Evolutionary conservation across 2,797 vertebrate genomes (phyloP), one percentile per base, ranked within the genome.

Genomic region (Epinephelus awoara): DNA sequence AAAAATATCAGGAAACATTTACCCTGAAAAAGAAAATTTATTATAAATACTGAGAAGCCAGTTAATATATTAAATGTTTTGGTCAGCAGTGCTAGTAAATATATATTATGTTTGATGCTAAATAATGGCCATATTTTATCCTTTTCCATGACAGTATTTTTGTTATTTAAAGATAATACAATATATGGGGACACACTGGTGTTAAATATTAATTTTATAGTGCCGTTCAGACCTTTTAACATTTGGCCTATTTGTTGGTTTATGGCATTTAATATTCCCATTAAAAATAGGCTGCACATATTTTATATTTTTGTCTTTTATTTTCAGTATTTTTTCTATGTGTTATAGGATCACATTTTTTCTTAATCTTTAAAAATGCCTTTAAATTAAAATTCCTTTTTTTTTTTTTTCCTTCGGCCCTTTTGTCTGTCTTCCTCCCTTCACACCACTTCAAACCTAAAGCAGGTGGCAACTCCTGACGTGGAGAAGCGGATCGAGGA

Each of bases 391-490:
- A 83, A 85, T 47, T 73, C n/a, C 79, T 75, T 62, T 76, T n/a
- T 29, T 76, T n/a, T 29, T 17, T 25, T 42, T 15, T n/a, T 18
- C 2, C 18, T 15, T 29, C 49, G 42, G 47, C 27, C 19, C 42
- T 40, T 51, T 21, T 52, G 25, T 8, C 50, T 55, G 8, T 62
- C 6, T 25, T 29, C 1, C 44, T 40, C 49, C 51, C 49, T 70
- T 59, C 13, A 40, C 62, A 59, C 58, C 72, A 67, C 61, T 93
- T 94, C 85, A 76, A 91, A 93, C 85, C 91, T 96, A 96, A 96
- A 99, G 98, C 98, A 99, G 97, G 98, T 99, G 79, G 97, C 98
- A 77, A 99, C 98, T 91, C 97, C 98, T 12, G 98, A 99, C 80
- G 98, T 99, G 91, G 98, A 99, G 93, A 99, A 98, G 89, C 96